These are phyloP conservation scores for Horisme vitalbata DNA, from an alignment of 2,888 invertebrate species.

Conservation along the genomic window DNA sequence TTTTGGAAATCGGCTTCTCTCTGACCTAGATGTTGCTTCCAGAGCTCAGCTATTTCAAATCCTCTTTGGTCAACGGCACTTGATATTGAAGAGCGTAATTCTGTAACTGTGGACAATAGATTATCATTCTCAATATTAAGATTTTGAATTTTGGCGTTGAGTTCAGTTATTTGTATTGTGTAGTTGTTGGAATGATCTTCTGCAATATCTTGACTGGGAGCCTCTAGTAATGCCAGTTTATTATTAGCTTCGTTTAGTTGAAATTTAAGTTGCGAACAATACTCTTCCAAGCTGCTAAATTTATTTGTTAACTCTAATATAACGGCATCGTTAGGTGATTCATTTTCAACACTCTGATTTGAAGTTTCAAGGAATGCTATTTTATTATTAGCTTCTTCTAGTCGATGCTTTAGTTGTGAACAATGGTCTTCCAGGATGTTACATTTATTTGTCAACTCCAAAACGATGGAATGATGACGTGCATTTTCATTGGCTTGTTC, in stretches of 20 bases:
- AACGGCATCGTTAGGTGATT: conserved; percentile 39
- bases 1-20: conserved; percentile 84
- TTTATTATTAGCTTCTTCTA: conserved; percentile 60
- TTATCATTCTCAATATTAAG: conserved; percentile 72
- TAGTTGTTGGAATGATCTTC: conserved; percentile 40
- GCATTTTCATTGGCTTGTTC: conserved; percentile 38
- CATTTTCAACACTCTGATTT: background rate
- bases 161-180: conserved; percentile 51
- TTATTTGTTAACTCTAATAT: conserved; percentile 45
- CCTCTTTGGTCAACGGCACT: conserved; percentile 86
- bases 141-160: conserved; percentile 58
- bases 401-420: background rate
- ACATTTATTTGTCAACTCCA: conserved; percentile 46
- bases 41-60: conserved; percentile 86
- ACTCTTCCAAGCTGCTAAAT: conserved; percentile 49
- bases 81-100: conserved; percentile 71
- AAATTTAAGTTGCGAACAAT: conserved; percentile 34
- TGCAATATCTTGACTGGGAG: conserved; percentile 45
- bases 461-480: conserved; percentile 32
- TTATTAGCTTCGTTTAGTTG: conserved; percentile 63
- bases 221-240: conserved; percentile 58
- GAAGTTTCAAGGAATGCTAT: conserved; percentile 40
- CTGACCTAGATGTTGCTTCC: conserved; percentile 86
- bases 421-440: conserved; percentile 50
- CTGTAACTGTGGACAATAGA: conserved; percentile 70